Base-by-base conservation (phyloP, 2,888 invertebrate genomes). In the Lapara coniferarum region DNA sequence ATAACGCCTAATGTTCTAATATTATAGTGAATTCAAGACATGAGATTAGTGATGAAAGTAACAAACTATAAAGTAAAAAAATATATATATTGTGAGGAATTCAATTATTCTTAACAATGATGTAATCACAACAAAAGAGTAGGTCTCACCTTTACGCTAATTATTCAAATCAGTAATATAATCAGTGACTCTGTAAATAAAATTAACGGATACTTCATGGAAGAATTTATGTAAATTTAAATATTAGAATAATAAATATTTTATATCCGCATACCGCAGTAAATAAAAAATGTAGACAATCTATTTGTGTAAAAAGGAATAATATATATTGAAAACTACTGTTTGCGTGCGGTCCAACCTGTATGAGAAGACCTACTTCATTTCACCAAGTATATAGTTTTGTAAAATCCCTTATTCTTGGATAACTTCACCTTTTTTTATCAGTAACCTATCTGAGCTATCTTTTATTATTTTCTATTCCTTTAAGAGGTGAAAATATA, bases 161-260 rank as follows among this genome's bases (percentile, higher is more conserved):
- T 49, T 63, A 63, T 49, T 63, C 10, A 49, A 46, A 49, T 19
- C 46, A 49, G 49, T 19, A 63, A 55, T 19, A 55, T 19, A 46
- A 63, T n/a, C n/a, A 7, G 63, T 63, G 46, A 63, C 63, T 49
- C 49, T 19, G 49, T 46, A 63, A 19, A 25, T 12, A 6, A 63
- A 59, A 46, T 16, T 44, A 59, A 56, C 12, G 25, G 25, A 25
- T 25, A 13, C 13, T 12, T 19, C 12, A 25, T 13, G 56, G 10
- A 56, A 56, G 56, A 46, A 59, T 59, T 63, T 63, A 63, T 19
- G 59, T 12, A 49, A 63, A 46, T 63, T 13, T 12, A n/a, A 49
- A 19, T 63, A 63, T n/a, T 63, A 58, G 16, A 63, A 63, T 46
- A 19, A 12, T 63, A 46, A 4, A 49, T 49, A 63, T 49, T 49